Evolutionary conservation across 2,888 invertebrate genomes (phyloP).

Genomic region (Drosophila melanosoma): DNA sequence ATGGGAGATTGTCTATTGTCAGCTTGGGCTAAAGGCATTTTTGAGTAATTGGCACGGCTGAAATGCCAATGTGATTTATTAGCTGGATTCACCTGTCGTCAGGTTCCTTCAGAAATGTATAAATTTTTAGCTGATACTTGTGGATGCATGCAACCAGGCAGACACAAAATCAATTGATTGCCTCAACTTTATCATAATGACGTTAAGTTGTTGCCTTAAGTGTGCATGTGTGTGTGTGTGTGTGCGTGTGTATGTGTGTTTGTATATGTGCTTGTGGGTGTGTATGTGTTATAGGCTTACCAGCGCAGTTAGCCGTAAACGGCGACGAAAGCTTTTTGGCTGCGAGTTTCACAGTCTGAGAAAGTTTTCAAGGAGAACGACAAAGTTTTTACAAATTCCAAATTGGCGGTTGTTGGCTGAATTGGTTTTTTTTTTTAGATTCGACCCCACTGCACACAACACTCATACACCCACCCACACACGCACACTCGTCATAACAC

Average conservation of each 20-base stretch:
- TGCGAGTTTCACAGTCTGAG: constrained; percentile 54
- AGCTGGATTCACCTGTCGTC: constrained; percentile 49
- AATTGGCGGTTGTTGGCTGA: constrained; percentile 56
- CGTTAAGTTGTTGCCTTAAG: constrained; percentile 5
- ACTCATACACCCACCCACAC: constrained; percentile 2
- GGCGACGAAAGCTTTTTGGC: constrained; percentile 38
- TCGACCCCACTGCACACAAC: constrained; percentile 34
- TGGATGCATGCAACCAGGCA: neutral
- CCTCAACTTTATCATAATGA: constrained; percentile 57
- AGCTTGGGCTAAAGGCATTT: constrained; percentile 43
- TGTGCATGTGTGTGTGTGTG: neutral
- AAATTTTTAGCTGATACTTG: neutral
- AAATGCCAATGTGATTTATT: constrained; percentile 61
- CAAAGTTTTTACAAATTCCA: constrained; percentile 58
- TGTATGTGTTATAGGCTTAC: constrained; percentile 30
- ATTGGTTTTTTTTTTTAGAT: constrained; percentile 70
- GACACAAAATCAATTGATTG: constrained; percentile 58
- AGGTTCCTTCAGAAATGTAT: constrained; percentile 16
- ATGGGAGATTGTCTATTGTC: constrained; percentile 16
- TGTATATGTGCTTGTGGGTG: constrained; percentile 4
- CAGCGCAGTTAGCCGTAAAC: constrained; percentile 38
- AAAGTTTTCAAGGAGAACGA: constrained; percentile 51
- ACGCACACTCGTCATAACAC: constrained; percentile 3
- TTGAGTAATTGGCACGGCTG: constrained; percentile 60
- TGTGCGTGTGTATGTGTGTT: neutral